Base-by-base conservation (phyloP, 2,888 invertebrate species). In the Drymonia ruficornis region DNA sequence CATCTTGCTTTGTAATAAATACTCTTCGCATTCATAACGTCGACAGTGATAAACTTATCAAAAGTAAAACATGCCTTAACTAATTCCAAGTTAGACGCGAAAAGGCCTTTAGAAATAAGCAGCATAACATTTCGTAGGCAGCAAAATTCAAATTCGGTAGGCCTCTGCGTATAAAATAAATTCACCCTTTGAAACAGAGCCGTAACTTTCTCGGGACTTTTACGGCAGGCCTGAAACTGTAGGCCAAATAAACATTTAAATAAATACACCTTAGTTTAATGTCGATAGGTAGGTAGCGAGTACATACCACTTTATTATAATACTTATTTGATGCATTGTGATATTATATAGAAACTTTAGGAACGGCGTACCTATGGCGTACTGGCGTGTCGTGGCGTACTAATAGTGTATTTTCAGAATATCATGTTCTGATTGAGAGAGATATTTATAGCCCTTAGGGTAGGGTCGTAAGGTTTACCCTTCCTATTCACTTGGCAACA, bases 201-300 rank as follows among this genome's bases (percentile, higher is more conserved):
- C 63, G 65, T 81, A 74, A 76, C 72, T 77, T 68, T 65, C 58
- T 60, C 58, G 61, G 52, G 72, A 73, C 70, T 69, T 76, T 80
- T 75, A 78, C 72, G 75, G 61, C 64, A 53, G 58, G 51, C 65
- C 65, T 54, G 60, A 58, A 70, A 70, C 56, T 69, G 74, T 67
- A 72, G 73, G 64, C 63, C 59, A 45, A 63, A 69, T 69, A 72
- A 73, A 80, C 76, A 74, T 75, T 74, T 50, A 72, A 76, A 72
- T 70, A 65, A 61, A 60, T 60, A 65, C 61, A 63, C 40, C 63
- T 63, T 52, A 61, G 63, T 59, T 59, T 54, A 56, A 52, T n/a
- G n/a, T n/a, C n/a, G 56, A 50, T 53, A 55, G 34, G 16, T 15
- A 40, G 19, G 11, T 18, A n/a, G 9, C 2, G n/a, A n/a, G 40